Evolutionary conservation across 2,888 invertebrate genomes (phyloP).

Genomic region (Andrena minutula): DNA sequence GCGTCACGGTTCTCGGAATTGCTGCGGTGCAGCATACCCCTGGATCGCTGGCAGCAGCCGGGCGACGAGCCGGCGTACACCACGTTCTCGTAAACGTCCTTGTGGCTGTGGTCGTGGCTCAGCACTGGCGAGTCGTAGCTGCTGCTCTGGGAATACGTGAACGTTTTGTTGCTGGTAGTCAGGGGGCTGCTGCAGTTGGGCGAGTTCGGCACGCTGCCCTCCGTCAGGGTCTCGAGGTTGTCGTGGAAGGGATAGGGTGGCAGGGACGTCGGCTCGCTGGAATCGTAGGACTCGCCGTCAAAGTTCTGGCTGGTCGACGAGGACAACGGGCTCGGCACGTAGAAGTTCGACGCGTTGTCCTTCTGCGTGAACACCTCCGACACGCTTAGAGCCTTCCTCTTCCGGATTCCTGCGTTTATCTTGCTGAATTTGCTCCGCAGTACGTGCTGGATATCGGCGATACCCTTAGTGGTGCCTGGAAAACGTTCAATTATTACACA

Average conservation of each 20-base stretch:
- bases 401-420: slow-evolving; percentile 89
- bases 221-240: slow-evolving; percentile 83
- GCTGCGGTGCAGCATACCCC: slow-evolving; percentile 74
- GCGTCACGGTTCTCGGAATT: slow-evolving; percentile 78
- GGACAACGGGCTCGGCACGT: slow-evolving; percentile 88
- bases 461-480: slow-evolving; percentile 85
- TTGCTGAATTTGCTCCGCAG: slow-evolving; percentile 89
- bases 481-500: neutral
- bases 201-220: slow-evolving; percentile 82
- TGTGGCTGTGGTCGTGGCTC: slow-evolving; percentile 56
- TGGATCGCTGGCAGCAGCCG: slow-evolving; percentile 54
- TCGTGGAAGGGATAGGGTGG: slow-evolving; percentile 84
- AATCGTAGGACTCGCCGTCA: slow-evolving; percentile 67
- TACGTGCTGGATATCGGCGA: slow-evolving; percentile 88
- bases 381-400: slow-evolving; percentile 89
- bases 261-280: slow-evolving; percentile 84
- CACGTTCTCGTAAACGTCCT: slow-evolving; percentile 72
- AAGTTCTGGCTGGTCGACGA: slow-evolving; percentile 78
- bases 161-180: slow-evolving; percentile 61
- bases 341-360: slow-evolving; percentile 86
- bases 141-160: slow-evolving; percentile 68
- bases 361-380: slow-evolving; percentile 87
- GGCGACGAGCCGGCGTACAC: slow-evolving; percentile 63
- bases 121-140: slow-evolving; percentile 43
- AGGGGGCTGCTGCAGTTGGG: slow-evolving; percentile 71